These are phyloP conservation scores for Aromia moschata DNA, from an alignment of 2,888 invertebrate genomes.

Conservation along the genomic window DNA sequence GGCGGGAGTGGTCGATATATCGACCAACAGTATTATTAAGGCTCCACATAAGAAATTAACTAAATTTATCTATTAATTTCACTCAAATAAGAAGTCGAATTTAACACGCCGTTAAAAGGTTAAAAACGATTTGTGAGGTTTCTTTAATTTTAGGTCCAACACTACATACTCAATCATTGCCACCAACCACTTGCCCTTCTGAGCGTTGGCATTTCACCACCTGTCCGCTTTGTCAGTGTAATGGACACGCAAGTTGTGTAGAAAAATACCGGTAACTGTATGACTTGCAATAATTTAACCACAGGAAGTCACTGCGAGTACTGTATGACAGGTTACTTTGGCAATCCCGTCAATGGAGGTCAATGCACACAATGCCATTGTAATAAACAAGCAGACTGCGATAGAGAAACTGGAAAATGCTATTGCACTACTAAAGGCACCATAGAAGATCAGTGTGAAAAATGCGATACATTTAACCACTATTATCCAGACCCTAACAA, in stretches of 20 bases:
- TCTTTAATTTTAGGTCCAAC: conserved; percentile 60
- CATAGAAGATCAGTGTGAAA: conserved; percentile 92
- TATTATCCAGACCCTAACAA: conserved; percentile 93
- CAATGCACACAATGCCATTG: conserved; percentile 92
- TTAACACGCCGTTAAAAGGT: too few species aligned
- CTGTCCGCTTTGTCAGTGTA: conserved; percentile 96
- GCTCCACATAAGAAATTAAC: too few species aligned
- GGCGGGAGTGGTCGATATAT: too few species aligned
- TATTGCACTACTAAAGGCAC: conserved; percentile 97
- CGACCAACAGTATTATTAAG: too few species aligned
- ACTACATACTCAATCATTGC: conserved; percentile 65
- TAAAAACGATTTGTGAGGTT: too few species aligned
- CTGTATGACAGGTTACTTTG: conserved; percentile 88
- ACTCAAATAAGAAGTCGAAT: too few species aligned
- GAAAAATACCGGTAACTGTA: conserved; percentile 76
- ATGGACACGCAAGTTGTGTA: conserved; percentile 89
- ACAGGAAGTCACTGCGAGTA: conserved; percentile 86
- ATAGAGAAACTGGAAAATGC: conserved; percentile 92
- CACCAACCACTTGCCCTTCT: conserved; percentile 70
- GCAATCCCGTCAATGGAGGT: conserved; percentile 94
- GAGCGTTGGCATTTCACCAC: conserved; percentile 92
- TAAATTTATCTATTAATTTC: too few species aligned
- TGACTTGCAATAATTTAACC: conserved; percentile 86
- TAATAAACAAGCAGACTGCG: conserved; percentile 93
- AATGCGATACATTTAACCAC: conserved; percentile 94